A percentile compares a stretch with the other conserved stretches of the same genome.
phyloP scores from a whole-genome alignment of 2,888 invertebrate genomes.

The Epinotia bilunana region DNA sequence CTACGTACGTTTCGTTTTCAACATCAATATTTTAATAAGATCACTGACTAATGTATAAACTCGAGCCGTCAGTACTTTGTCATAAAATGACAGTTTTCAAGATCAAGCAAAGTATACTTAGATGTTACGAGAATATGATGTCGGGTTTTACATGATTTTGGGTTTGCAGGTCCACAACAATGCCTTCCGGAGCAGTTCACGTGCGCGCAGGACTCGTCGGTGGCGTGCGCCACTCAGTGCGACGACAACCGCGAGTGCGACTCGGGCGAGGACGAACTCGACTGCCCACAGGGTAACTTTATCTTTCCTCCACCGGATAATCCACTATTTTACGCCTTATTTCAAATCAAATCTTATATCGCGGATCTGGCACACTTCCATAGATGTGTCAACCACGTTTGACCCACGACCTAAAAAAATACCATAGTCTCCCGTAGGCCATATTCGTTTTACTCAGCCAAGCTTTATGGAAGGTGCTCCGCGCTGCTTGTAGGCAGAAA shows the following conservation, averaged over 20 bases:
- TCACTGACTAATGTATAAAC: background rate
- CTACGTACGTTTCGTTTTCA: background rate
- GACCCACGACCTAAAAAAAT: background rate
- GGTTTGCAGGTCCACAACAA: slow-evolving; percentile 27
- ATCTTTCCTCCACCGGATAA: background rate
- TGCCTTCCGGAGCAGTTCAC: slow-evolving; percentile 62
- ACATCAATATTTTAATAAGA: background rate
- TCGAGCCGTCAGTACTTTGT: background rate
- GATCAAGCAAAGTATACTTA: background rate
- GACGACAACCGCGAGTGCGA: slow-evolving; percentile 81
- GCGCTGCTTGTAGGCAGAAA: too few relatives aligned
- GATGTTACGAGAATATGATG: background rate
- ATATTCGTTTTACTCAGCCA: background rate
- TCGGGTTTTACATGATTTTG: background rate
- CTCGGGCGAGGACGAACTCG: slow-evolving; percentile 86
- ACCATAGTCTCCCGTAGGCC: background rate
- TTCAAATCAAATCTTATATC: background rate
- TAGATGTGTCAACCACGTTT: background rate
- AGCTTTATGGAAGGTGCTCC: too few relatives aligned
- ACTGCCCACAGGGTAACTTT: slow-evolving; percentile 72
- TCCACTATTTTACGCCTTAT: background rate
- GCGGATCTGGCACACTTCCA: too few relatives aligned
- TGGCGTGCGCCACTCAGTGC: slow-evolving; percentile 65
- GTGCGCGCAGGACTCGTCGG: slow-evolving; percentile 57
- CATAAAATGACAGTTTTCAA: background rate